Percentiles rank a stretch among this genome's conserved stretches.
Conservation (phyloP, 2,797 vertebrate genomes). For the Macroramphosus scolopax region DNA sequence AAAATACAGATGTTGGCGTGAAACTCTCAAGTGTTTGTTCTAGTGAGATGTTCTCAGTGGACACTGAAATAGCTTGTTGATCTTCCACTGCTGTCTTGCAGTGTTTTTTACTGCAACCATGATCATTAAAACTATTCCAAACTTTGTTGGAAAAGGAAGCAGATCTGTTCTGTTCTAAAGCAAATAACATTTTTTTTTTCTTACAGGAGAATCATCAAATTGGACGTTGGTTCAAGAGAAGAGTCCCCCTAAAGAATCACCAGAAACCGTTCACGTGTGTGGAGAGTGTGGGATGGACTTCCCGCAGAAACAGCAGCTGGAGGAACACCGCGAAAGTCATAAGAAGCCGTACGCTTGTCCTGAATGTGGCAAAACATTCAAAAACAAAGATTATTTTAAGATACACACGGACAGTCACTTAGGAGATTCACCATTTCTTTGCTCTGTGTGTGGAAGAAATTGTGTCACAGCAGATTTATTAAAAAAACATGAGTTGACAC, state of each 20-base stretch:
- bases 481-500: slow-evolving; percentile 39
- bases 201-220: slow-evolving; percentile 33
- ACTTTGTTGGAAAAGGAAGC: not conserved
- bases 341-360: slow-evolving; percentile 43
- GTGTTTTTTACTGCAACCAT: no score
- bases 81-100: no score
- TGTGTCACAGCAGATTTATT: slow-evolving; percentile 27
- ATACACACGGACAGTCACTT: slow-evolving; percentile 43
- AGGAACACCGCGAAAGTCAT: slow-evolving; percentile 36
- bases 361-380: slow-evolving; percentile 52
- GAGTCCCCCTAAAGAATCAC: slow-evolving; percentile 7
- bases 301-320: slow-evolving; percentile 47
- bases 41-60: not conserved
- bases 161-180: not conserved
- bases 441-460: slow-evolving; percentile 45
- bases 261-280: slow-evolving; percentile 36
- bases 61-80: no score
- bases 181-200: slow-evolving; percentile 1
- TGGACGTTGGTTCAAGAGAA: slow-evolving; percentile 38
- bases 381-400: slow-evolving; percentile 39
- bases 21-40: not conserved
- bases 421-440: slow-evolving; percentile 35
- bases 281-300: slow-evolving; percentile 58
- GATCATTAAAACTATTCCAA: no score
- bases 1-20: not conserved